A percentile compares a stretch with the other conserved stretches of the same genome.
phyloP scores from a whole-genome alignment of 2,113 vertebrate genomes.

The Pelvicachromis taeniatus region DNA sequence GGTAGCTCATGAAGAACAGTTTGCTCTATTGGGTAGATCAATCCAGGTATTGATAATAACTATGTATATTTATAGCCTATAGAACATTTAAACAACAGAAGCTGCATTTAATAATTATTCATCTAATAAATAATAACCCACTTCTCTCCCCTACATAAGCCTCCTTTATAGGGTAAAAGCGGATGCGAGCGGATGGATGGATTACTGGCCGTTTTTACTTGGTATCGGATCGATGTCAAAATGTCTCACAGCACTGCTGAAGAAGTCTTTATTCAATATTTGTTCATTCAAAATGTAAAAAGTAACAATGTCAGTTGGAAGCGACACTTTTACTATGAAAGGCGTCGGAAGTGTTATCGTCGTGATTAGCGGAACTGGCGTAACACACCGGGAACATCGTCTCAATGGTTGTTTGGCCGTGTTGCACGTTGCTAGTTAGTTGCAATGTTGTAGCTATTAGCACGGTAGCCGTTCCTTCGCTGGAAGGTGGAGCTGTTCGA shows the following conservation, averaged over 20 bases:
- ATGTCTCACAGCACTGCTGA: not conserved
- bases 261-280: not conserved
- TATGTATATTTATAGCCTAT: not conserved
- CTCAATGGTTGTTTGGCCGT: not conserved
- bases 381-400: not conserved
- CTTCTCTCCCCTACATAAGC: not conserved
- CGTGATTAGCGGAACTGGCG: not conserved
- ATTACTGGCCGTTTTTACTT: not conserved
- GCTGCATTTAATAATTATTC: not conserved
- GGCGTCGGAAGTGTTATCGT: not conserved
- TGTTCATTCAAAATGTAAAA: not conserved
- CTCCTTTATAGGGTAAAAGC: not conserved
- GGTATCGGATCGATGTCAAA: not conserved
- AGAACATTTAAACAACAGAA: not conserved
- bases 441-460: slow-evolving; percentile 77
- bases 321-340: not conserved
- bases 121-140: not conserved
- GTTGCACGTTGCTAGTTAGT: slow-evolving; percentile 71
- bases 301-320: not conserved
- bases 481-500: slow-evolving; percentile 45
- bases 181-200: no score
- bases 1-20: not conserved
- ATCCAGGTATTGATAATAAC: not conserved
- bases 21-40: not conserved
- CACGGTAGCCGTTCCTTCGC: slow-evolving; percentile 56